Percentiles rank a stretch among this genome's conserved stretches.
phyloP scores from a whole-genome alignment of 2,888 invertebrate species.

The Thysanoteuthis rhombus region DNA sequence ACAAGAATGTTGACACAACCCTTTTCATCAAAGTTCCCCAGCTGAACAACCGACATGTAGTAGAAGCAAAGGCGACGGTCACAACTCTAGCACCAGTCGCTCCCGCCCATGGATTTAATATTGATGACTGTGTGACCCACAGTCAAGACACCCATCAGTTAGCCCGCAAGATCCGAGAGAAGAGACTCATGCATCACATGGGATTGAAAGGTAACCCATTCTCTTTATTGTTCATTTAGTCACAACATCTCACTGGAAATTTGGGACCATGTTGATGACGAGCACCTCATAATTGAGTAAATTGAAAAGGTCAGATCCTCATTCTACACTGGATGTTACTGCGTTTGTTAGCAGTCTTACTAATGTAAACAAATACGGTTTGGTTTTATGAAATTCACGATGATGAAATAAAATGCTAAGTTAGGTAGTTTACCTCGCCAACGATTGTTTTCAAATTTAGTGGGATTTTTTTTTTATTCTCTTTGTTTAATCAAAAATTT shows the following conservation, averaged over 20 bases:
- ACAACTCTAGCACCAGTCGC: background rate
- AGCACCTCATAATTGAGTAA: too few relatives aligned
- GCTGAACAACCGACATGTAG: background rate
- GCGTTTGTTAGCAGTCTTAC: too few relatives aligned
- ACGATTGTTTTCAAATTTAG: too few relatives aligned
- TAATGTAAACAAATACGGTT: too few relatives aligned
- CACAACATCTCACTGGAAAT: background rate
- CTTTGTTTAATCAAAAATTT: too few relatives aligned
- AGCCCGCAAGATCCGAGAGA: constrained; percentile 48
- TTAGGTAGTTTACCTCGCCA: too few relatives aligned
- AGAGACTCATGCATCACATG: constrained; percentile 53
- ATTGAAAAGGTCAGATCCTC: too few relatives aligned
- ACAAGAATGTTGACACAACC: constrained; percentile 52
- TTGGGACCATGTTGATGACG: background rate
- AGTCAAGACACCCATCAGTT: constrained; percentile 39
- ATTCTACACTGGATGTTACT: too few relatives aligned
- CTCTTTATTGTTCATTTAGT: background rate
- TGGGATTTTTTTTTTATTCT: too few relatives aligned
- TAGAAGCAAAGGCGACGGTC: background rate
- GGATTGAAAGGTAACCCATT: constrained; percentile 51
- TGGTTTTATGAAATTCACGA: too few relatives aligned
- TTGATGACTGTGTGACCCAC: constrained; percentile 41
- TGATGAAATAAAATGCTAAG: too few relatives aligned
- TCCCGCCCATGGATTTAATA: background rate
- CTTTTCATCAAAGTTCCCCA: constrained; percentile 45